Percentiles rank a stretch among this genome's conserved stretches.
phyloP scores from a whole-genome alignment of 2,888 invertebrate species.

The Podotricha telesiphe region DNA sequence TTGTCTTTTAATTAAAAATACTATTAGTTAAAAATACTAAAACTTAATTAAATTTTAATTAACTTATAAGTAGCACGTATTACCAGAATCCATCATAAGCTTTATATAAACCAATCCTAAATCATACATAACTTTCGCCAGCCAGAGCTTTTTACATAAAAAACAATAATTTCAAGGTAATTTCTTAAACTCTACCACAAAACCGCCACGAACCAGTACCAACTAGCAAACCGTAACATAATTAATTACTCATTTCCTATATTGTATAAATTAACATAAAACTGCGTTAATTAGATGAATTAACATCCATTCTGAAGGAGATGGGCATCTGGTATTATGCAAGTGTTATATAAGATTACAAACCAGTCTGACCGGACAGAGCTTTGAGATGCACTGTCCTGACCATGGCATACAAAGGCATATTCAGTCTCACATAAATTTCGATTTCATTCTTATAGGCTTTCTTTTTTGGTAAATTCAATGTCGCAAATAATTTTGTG shows the following conservation, averaged over 20 bases:
- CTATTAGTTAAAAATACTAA: too few species aligned
- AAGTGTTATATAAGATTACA: constrained; percentile 19
- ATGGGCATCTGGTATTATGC: constrained; percentile 17
- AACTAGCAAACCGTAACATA: background rate
- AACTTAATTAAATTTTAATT: too few species aligned
- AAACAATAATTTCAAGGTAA: too few species aligned
- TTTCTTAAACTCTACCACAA: too few species aligned
- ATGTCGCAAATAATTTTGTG: constrained; percentile 32
- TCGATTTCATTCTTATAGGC: constrained; percentile 50
- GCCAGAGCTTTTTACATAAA: too few species aligned
- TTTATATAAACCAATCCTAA: too few species aligned
- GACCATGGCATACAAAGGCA: constrained; percentile 18
- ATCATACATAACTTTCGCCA: too few species aligned
- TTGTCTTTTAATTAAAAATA: too few species aligned
- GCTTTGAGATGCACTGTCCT: constrained; percentile 9
- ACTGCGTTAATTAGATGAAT: constrained; percentile 20
- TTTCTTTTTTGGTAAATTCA: constrained; percentile 34
- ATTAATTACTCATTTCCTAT: constrained; percentile 13
- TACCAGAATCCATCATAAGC: too few species aligned
- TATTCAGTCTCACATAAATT: constrained; percentile 48
- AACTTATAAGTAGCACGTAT: too few species aligned
- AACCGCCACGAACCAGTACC: background rate
- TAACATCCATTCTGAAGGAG: constrained; percentile 15
- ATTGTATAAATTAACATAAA: constrained; percentile 10
- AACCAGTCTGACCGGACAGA: constrained; percentile 16